A percentile compares a stretch with the other conserved stretches of the same genome.
phyloP scores from a whole-genome alignment of 2,888 invertebrate genomes.

The Octodonta nipae region DNA sequence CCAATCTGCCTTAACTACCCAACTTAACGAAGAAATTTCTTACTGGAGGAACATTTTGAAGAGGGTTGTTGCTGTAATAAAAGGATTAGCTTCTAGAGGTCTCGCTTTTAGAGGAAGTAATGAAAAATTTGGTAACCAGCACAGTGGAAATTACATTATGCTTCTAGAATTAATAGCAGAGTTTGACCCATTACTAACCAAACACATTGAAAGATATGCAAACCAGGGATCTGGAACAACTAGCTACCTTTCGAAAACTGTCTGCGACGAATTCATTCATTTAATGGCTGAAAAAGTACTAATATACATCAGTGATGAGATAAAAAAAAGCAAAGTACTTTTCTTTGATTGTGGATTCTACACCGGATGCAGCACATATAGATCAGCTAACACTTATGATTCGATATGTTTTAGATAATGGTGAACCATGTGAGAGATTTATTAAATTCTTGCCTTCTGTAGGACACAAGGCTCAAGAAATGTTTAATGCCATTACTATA shows the following conservation, averaged over 20 bases:
- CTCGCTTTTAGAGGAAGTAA: no score
- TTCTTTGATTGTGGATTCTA: slow-evolving; percentile 6
- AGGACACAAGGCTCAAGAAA: no score
- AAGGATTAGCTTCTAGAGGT: no score
- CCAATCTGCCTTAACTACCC: no score
- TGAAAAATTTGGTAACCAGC: no score
- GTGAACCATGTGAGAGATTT: slow-evolving; percentile 4
- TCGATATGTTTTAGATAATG: slow-evolving; percentile 6
- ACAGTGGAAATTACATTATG: no score
- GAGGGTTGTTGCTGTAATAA: no score
- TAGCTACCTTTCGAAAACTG: slow-evolving; percentile 5
- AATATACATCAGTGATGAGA: slow-evolving; percentile 5
- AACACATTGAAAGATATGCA: no score
- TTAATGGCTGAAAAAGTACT: slow-evolving; percentile 6
- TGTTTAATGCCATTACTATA: slow-evolving; percentile 4
- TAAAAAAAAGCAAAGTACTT: slow-evolving; percentile 6
- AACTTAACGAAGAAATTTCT: no score
- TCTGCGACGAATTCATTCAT: slow-evolving; percentile 4
- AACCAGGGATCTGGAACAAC: slow-evolving; percentile 4
- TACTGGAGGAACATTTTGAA: no score
- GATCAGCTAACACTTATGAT: slow-evolving; percentile 5
- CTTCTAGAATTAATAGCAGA: no score
- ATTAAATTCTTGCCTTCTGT: slow-evolving; percentile 1
- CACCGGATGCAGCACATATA: slow-evolving; percentile 5
- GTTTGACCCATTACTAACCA: no score